Conservation (phyloP, 1,140 invertebrate species). For the Aphaenogaster floridana region DNA sequence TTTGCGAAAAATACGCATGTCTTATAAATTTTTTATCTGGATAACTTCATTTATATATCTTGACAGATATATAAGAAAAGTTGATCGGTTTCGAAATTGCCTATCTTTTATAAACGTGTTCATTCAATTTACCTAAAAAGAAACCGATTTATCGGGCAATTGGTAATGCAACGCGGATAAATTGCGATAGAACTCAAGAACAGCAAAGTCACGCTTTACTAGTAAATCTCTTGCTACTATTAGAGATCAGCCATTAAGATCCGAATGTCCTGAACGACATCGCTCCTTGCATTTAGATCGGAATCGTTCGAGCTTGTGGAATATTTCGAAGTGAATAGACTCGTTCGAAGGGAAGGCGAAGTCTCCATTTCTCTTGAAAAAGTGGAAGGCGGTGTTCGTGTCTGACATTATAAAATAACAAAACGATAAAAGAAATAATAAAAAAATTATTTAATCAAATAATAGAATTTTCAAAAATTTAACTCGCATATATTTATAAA, state of each 20-base stretch:
- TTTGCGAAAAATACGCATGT: not conserved
- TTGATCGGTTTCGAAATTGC: not conserved
- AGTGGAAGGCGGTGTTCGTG: not conserved
- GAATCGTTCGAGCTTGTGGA: conserved; percentile 54
- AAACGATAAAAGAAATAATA: not conserved
- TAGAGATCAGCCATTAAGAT: conserved; percentile 60
- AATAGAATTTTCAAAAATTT: not conserved
- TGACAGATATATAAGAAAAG: not conserved
- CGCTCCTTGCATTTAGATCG: conserved; percentile 60
- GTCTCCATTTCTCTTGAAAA: conserved; percentile 18
- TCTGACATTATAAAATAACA: not conserved
- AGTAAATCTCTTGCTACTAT: conserved; percentile 54
- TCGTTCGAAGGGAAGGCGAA: conserved; percentile 4
- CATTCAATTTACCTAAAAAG: conserved; percentile 15
- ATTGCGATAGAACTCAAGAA: conserved; percentile 44
- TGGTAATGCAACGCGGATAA: conserved; percentile 39
- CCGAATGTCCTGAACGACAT: conserved; percentile 50
- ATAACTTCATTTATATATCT: conserved; percentile 7
- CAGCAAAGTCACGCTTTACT: conserved; percentile 52
- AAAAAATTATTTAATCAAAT: not conserved
- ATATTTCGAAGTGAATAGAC: conserved; percentile 53
- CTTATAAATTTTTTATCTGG: not conserved
- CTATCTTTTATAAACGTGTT: not conserved
- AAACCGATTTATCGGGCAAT: conserved; percentile 16
- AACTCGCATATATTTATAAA: not conserved